A percentile compares a stretch with the other conserved stretches of the same genome.
Conservation (phyloP, 1,140 invertebrate species). For the Drosophila miranda region DNA sequence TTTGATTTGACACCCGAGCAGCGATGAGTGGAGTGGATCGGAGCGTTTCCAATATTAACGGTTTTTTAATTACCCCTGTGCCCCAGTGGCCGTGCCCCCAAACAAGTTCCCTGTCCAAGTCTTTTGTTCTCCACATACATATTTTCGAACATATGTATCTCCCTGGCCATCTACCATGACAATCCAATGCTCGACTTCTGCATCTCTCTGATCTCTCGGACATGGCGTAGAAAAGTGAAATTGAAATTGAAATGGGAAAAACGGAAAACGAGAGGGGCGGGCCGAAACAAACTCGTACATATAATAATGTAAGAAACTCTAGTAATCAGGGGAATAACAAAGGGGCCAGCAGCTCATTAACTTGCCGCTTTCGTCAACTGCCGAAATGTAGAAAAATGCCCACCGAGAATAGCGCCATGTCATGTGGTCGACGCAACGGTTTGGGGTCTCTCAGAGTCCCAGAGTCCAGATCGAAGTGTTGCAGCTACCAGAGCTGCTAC, state of each 20-base stretch:
- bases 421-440: conserved; percentile 39
- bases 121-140: conserved; percentile 61
- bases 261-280: conserved; percentile 14
- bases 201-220: conserved; percentile 5
- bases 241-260: conserved; percentile 51
- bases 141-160: background rate
- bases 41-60: conserved; percentile 72
- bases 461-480: conserved; percentile 48
- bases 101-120: conserved; percentile 58
- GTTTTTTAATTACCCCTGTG: conserved; percentile 73
- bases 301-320: conserved; percentile 57
- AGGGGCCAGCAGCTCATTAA: conserved; percentile 68
- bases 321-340: conserved; percentile 73
- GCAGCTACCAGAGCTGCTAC: conserved; percentile 34
- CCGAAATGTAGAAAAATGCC: conserved; percentile 48
- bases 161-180: conserved; percentile 50
- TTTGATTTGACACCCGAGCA: conserved; percentile 76
- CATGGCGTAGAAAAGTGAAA: conserved; percentile 64
- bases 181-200: conserved; percentile 43
- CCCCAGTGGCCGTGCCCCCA: conserved; percentile 38
- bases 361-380: conserved; percentile 77
- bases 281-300: conserved; percentile 23
- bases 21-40: conserved; percentile 14
- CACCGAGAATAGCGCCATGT: conserved; percentile 61
- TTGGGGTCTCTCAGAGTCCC: background rate